These are phyloP conservation scores for Halocaridina rubra DNA, from an alignment of 2,888 invertebrate species.

Conservation along the genomic window DNA sequence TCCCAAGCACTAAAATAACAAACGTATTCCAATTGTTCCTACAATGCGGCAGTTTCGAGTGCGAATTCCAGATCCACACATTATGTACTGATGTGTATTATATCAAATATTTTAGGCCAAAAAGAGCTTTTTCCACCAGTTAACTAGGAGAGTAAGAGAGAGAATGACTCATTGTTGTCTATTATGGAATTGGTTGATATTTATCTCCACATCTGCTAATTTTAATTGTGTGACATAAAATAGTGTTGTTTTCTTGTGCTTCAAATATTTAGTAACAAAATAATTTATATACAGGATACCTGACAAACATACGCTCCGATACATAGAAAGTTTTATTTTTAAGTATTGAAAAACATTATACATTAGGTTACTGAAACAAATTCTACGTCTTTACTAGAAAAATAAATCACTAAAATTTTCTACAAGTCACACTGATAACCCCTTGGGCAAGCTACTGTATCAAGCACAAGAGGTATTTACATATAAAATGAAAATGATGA, in stretches of 20 bases:
- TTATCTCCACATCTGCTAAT: too few species aligned
- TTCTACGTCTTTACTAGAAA: constrained; percentile 55
- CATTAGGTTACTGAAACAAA: constrained; percentile 56
- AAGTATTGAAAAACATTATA: constrained; percentile 57
- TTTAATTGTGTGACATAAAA: too few species aligned
- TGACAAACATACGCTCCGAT: neutral
- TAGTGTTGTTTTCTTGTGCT: neutral
- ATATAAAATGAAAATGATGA: neutral
- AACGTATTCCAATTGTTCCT: too few species aligned
- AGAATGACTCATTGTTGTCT: too few species aligned
- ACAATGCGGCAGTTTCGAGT: too few species aligned
- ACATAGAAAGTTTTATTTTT: constrained; percentile 59
- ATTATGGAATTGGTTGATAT: too few species aligned
- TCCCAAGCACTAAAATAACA: too few species aligned
- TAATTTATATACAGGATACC: neutral
- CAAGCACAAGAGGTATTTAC: constrained; percentile 38
- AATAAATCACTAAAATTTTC: constrained; percentile 58
- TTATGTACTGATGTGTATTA: too few species aligned
- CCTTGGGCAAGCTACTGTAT: constrained; percentile 25
- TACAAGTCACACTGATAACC: constrained; percentile 27
- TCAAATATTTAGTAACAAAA: neutral
- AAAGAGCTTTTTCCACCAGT: too few species aligned
- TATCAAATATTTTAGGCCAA: too few species aligned
- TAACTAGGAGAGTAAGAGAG: too few species aligned
- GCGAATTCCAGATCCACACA: too few species aligned